Evolutionary conservation across 2,888 invertebrate genomes (phyloP), one percentile per base, ranked within the genome.

Genomic region (Apodemia mormo): DNA sequence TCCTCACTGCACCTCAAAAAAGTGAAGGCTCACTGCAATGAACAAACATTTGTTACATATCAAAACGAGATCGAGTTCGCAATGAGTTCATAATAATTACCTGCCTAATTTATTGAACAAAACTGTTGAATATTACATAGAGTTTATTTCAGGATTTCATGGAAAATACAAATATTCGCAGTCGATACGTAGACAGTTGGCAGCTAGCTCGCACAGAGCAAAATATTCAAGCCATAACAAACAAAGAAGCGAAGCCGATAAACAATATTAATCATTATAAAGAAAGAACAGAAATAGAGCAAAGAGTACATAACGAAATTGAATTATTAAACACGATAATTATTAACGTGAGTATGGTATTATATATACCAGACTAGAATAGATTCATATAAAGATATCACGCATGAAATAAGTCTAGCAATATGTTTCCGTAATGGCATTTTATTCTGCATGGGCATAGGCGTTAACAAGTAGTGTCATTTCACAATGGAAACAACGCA

Each of bases 151-250:
- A 88, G 88, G 86, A 88, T 72, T 78, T 83, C 14, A 73, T 75
- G 1, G 54, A 85, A 14, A 76, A 81, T 64, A 76, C 82, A 0
- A 84, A 85, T 74, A 83, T 80, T 33, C 80, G 81, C n/a, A 79
- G 76, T 70, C 85, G 91, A 2, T 90, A 89, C 75, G 76, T 83
- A 1, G 79, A 73, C 6, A 82, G 83, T 65, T 92, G 92, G 92
- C 85, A 92, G 76, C 67, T 67, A 1, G 85, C 91, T 14, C 85
- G 91, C 3, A 79, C 84, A 0, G 91, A 91, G 70, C 90, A 90
- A 73, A 82, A 89, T 65, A n/a, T 68, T 0, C 78, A 82, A 67
- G 66, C 64, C 0, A 87, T 90, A 66, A 68, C 54, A 8, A 76
- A 82, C 33, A 75, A 73, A 4, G 88, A 90, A 74, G 49, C 73